These are phyloP conservation scores for Nothocercus nigrocapillus DNA, from an alignment of 2,113 vertebrate species.

Conservation along the genomic window DNA sequence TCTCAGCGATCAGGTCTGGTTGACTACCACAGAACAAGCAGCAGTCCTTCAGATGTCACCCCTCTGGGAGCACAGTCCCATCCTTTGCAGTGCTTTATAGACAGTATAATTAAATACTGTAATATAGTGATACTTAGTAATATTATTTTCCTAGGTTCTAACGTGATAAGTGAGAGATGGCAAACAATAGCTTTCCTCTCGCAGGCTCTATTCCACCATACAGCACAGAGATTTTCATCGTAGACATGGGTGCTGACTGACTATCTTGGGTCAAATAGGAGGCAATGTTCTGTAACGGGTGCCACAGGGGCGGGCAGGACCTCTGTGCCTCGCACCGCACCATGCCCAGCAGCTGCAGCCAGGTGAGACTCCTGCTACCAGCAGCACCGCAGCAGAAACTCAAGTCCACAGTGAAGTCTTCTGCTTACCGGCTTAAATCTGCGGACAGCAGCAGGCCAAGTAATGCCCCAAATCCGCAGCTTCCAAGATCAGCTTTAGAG, in stretches of 20 bases:
- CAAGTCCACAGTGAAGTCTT: neutral
- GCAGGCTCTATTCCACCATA: neutral
- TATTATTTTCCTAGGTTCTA: neutral
- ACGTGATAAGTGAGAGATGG: neutral
- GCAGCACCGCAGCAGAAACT: rapidly evolving
- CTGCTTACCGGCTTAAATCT: neutral
- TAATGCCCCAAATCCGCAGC: neutral
- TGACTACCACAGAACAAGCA: too few relatives aligned
- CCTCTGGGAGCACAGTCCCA: neutral
- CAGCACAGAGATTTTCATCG: neutral
- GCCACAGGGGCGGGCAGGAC: neutral
- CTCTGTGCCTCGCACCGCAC: neutral
- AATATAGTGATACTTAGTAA: neutral
- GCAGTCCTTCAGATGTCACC: neutral
- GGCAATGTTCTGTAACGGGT: neutral
- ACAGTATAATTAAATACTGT: neutral
- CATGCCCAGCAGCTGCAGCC: neutral
- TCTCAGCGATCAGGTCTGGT: too few relatives aligned
- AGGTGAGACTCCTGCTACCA: neutral
- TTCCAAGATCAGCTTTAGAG: neutral
- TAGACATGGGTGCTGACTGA: neutral
- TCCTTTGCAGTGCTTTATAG: neutral
- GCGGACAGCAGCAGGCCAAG: rapidly evolving
- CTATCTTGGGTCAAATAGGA: neutral
- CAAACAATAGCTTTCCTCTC: neutral